Percentiles rank a stretch among this genome's conserved stretches.
Evolutionary conservation across 2,888 invertebrate species (phyloP).

Genomic region (Tinea trinotella): DNA sequence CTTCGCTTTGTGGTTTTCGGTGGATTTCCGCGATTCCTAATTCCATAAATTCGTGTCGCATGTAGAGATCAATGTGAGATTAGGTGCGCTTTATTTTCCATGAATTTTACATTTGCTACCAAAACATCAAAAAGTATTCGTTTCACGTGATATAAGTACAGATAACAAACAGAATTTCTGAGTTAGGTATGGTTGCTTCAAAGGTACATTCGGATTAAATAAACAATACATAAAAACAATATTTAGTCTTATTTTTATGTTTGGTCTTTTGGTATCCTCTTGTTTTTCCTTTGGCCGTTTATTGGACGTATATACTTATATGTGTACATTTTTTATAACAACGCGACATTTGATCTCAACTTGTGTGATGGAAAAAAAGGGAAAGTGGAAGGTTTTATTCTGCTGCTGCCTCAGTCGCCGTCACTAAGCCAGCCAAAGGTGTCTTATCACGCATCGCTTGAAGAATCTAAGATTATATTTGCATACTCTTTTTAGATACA

Average conservation of each 20-base stretch:
- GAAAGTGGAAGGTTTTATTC: no score
- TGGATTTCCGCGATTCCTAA: neutral
- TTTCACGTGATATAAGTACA: neutral
- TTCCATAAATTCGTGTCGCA: neutral
- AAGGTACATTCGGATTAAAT: neutral
- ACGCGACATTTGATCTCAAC: no score
- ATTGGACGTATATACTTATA: no score
- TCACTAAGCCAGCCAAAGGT: no score
- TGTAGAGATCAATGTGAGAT: slow-evolving; percentile 7
- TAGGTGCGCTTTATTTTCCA: neutral
- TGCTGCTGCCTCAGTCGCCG: no score
- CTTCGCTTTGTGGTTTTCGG: neutral
- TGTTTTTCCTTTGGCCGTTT: neutral
- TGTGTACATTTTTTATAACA: no score
- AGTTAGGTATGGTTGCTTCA: neutral
- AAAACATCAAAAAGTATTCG: neutral
- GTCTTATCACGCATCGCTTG: no score
- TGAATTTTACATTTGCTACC: slow-evolving; percentile 1
- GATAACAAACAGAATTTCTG: neutral
- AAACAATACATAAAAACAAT: neutral
- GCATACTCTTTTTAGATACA: no score
- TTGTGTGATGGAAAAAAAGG: no score
- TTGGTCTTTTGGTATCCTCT: neutral
- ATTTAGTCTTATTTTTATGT: neutral
- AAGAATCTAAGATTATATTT: no score